Base-by-base conservation (phyloP, 2,888 invertebrate species). In the Eustalomyia histrio region DNA sequence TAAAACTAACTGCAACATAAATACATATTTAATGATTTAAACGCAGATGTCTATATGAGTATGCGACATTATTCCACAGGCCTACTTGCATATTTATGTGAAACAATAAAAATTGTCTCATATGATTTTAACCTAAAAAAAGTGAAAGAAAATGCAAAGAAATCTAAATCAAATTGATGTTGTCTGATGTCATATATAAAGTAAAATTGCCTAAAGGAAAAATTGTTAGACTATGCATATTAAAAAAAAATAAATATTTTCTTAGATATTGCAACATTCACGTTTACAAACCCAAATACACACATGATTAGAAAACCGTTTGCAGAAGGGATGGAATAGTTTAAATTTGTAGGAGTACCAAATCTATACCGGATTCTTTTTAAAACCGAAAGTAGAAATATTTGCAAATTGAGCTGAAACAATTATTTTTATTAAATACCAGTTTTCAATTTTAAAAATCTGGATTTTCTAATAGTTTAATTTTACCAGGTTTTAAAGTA, bases 171-270 rank as follows among this genome's bases (percentile, higher is more conserved):
- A 7, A 39, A n/a, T 47, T n/a, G n/a, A 47, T 47, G n/a, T 47
- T n/a, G 43, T 47, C 43, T 47, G n/a, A 4, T 47, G 5, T 47
- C 4, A 47, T 47, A 6, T n/a, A n/a, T n/a, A 39, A 12, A 47
- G n/a, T 47, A n/a, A 47, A 47, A 47, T n/a, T 14, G 43, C 43
- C 29, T 29, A 47, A 47, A n/a, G 43, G 43, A 47, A n/a, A n/a
- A 47, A 47, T n/a, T 47, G 14, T 47, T 47, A 47, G 43, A 6
- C n/a, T 47, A n/a, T 47, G 43, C n/a, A 47, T 47, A 47, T 47
- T 47, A 6, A n/a, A 5, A 5, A 47, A 47, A 5, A 47, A n/a
- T n/a, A 47, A 47, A n/a, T 10, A 5, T 47, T 47, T 47, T n/a
- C 43, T 47, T 5, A 14, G 43, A 47, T n/a, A 47, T 47, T 47